Evolutionary conservation across 64 coral and sea anemone species (phyloP), one percentile per base, ranked within the genome.

Genomic region (Dendronephthya gigantea): DNA sequence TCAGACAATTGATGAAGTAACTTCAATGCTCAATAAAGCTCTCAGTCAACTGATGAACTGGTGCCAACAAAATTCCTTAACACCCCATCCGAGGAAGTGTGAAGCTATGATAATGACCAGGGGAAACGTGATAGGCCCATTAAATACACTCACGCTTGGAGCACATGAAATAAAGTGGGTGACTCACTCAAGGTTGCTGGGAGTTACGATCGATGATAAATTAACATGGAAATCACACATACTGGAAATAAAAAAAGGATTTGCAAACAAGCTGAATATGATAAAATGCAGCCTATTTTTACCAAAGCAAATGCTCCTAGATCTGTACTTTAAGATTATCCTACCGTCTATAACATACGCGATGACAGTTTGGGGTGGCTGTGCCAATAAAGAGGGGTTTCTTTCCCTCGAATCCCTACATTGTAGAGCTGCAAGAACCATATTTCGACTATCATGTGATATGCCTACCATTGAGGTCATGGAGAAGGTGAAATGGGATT

Each of bases 261-360:
- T 86, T 86, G 84, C 84, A 68, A 86, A 39, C 49, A 86, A 86
- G 22, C 84, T 86, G 35, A 86, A 86, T 50, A 49, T 66, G 1
- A 49, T 86, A 27, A 86, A 86, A 86, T 86, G 49, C 58, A 30
- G 58, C 32, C 34, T 25, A 50, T 86, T 86, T 37, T 37, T 85
- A 31, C 85, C 59, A 86, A 86, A 22, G 19, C 65, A 28, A 51
- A 86, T 51, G 51, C 85, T 86, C 22, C 51, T 23, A 86, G 51
- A 86, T 22, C 72, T 86, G 51, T 86, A 75, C 68, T 87, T 87
- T 33, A 87, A 76, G 68, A 58, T 87, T 72, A 87, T 87, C 85
- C 32, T 69, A 70, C 85, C 85, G 55, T 68, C 55, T 22, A 86
- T 86, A 66, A 86, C 85, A 27, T 86, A 86, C 70, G 85, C 50